Evolutionary conservation across 1,140 invertebrate genomes (phyloP).

Genomic region (Chironomus striatipennis): DNA sequence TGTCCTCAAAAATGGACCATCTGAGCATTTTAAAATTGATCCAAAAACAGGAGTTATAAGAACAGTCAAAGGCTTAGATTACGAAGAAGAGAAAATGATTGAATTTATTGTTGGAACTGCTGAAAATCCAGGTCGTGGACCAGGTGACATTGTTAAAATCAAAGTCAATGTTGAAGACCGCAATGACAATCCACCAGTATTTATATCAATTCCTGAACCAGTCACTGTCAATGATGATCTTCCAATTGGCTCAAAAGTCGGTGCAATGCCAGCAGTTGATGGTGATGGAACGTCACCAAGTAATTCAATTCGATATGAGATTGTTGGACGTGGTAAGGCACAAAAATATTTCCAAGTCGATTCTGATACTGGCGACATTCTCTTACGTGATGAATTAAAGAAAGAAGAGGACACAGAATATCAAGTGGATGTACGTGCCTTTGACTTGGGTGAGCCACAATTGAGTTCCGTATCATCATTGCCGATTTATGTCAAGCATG

Average conservation of each 20-base stretch:
- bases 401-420: constrained; percentile 80
- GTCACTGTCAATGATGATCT: constrained; percentile 75
- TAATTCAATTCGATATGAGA: constrained; percentile 71
- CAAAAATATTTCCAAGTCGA: constrained; percentile 79
- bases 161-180: constrained; percentile 70
- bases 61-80: constrained; percentile 66
- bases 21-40: constrained; percentile 74
- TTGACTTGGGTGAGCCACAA: constrained; percentile 77
- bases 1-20: constrained; percentile 65
- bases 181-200: constrained; percentile 78
- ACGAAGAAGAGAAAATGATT: constrained; percentile 63
- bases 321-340: constrained; percentile 69
- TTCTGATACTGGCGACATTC: constrained; percentile 66
- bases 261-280: constrained; percentile 68
- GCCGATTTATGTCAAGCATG: constrained; percentile 73
- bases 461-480: constrained; percentile 69
- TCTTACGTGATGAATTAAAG: constrained; percentile 69
- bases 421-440: constrained; percentile 75
- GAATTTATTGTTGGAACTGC: constrained; percentile 68
- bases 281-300: constrained; percentile 72
- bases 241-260: constrained; percentile 68
- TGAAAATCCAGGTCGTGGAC: constrained; percentile 61
- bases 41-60: constrained; percentile 66
- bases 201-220: constrained; percentile 67
- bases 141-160: constrained; percentile 65